Base-by-base conservation (phyloP, 2,797 vertebrate genomes). In the Epinephelus malabaricus region DNA sequence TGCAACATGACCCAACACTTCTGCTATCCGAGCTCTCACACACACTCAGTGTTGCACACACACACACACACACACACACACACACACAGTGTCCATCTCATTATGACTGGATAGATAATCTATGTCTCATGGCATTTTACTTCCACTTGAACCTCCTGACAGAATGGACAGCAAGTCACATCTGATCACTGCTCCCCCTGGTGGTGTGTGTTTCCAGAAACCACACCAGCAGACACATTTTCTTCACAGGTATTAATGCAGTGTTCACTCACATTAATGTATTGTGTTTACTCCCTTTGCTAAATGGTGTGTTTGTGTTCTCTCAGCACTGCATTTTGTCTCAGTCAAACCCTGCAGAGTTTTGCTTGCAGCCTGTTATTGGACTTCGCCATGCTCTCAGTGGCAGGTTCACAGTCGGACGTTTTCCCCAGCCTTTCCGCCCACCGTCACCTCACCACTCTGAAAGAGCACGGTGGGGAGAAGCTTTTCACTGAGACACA, bases 131-230 rank as follows among this genome's bases (percentile, higher is more conserved):
- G 12, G 2, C 18, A n/a, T 23, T 76, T 50, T 9, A 17, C 65
- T 50, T 63, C 18, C 68, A n/a, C 11, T 47, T 25, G 2, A 61
- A 38, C 11, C 25, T 21, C 47, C 8, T 34, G 34, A 34, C 34
- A 54, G 49, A 15, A 18, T 11, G 66, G 5, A 50, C 38, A 67
- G 45, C 43, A 3, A 30, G 9, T 65, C 54, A 51, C 19, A 19
- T 43, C 81, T 83, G 65, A 62, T 68, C 83, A 85, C 77, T 88
- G 88, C 92, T 85, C 92, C 93, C 85, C 71, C 93, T 92, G 84
- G 84, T 92, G 93, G 92, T 18, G 47, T 51, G 23, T 27, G 14
- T 2, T 34, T 1, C 6, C 17, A 68, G 73, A 59, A 47, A 19
- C 54, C 47, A 23, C 61, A 51, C 69, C 3, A 3, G 23, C 45